Evolutionary conservation across 2,888 invertebrate genomes (phyloP), one percentile per base, ranked within the genome.

Genomic region (Melitaea athalia): DNA sequence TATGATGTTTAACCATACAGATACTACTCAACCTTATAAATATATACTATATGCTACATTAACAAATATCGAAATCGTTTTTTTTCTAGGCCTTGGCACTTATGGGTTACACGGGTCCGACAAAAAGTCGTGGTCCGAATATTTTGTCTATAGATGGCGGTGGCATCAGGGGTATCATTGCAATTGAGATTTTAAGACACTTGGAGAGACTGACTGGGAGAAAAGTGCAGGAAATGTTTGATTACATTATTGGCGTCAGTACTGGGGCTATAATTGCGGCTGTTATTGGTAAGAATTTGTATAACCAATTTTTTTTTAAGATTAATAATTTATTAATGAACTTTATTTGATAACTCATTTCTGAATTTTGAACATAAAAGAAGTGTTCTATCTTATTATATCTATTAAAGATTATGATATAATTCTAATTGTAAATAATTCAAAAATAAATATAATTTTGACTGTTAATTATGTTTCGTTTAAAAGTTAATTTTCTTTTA

Each of bases 91-190:
- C 71, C 85, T 95, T 83, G 68, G 94, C 96, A 0, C 85, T 97
- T 69, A 84, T 97, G 74, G 98, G 98, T 0, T 93, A 96, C 82
- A 85, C 94, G 0, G 94, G 94, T 59, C 95, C 96, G 6, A 92
- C 96, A 5, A 94, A 94, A 67, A 95, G 95, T 0, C 93, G 93
- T 42, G 98, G 98, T 0, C 95, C 98, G 59, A 93, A 96, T 80
- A 94, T 98, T 66, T 92, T 98, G 63, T 93, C 97, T 0, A 96
- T 98, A 77, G 98, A 98, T 90, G 98, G 98, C 3, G 98, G 98
- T 55, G 98, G 98, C 60, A 95, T 97, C 71, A 94, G 98, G 71
- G 98, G 98, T n/a, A 93, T 98, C 72, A 93, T 98, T 72, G 96
- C 97, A 5, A 94, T 98, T 71, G 96, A 97, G 87, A 95, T 98